phyloP scores from a whole-genome alignment of 2,888 invertebrate species.

The Pheosia tremula region DNA sequence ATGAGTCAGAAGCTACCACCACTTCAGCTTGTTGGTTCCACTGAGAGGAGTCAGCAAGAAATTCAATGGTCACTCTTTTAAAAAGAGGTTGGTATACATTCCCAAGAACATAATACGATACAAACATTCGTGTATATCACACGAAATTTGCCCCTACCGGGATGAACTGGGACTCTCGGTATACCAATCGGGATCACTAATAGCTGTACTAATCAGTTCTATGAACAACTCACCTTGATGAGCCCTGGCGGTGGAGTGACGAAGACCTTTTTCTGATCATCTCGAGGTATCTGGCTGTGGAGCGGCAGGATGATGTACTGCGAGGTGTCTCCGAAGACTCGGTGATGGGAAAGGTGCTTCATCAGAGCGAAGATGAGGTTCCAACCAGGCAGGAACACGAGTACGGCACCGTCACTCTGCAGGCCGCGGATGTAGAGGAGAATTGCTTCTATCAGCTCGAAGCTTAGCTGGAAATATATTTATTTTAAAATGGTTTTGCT shows the following conservation, averaged over 20 bases:
- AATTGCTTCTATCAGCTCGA: slow-evolving; percentile 95
- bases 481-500: neutral
- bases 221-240: slow-evolving; percentile 87
- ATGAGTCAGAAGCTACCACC: no score
- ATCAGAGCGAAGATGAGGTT: slow-evolving; percentile 97
- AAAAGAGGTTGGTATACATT: no score
- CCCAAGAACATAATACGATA: no score
- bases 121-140: no score
- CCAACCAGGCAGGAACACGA: slow-evolving; percentile 98
- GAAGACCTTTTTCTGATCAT: slow-evolving; percentile 97
- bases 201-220: no score
- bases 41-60: no score
- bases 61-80: no score
- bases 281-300: slow-evolving; percentile 98
- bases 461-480: slow-evolving; percentile 86
- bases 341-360: slow-evolving; percentile 90
- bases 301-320: slow-evolving; percentile 93
- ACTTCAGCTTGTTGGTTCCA: no score
- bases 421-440: slow-evolving; percentile 86
- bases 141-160: no score
- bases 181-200: no score
- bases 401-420: slow-evolving; percentile 91
- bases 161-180: no score
- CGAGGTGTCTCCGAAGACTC: slow-evolving; percentile 85
- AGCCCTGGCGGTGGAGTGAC: slow-evolving; percentile 92